Evolutionary conservation across 2,888 invertebrate genomes (phyloP), one percentile per base, ranked within the genome.

Genomic region (Synanthedon formicaeformis): DNA sequence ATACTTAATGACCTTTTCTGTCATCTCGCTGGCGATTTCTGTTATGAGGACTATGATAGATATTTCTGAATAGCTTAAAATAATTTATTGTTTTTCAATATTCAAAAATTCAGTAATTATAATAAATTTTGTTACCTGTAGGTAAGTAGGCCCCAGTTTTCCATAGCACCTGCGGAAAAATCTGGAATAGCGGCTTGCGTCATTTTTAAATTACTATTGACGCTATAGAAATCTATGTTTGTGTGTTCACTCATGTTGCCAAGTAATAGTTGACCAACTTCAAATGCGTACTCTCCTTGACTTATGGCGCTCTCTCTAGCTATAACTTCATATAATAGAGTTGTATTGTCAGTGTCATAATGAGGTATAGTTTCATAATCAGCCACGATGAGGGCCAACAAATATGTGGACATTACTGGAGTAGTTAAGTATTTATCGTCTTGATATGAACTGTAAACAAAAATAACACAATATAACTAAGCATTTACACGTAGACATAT

Each of bases 141-240:
- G 0, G 94, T 94, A 5, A 94, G 89, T 48, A 95, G 77, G 5
- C 94, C 95, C 94, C 94, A 95, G 71, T 95, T 95, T 71, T 94
- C 94, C 94, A 95, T 94, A 56, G 94, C 94, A 53, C 93, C 93
- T 61, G 92, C 91, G 34, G 90, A 83, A 70, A 94, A 94, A 69
- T 94, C 93, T 3, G 94, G 93, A 57, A 95, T 90, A 1, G 94
- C 92, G 8, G 94, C 92, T 61, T 94, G 91, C 58, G 95, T 94
- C 69, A 92, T 88, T 61, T 88, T 88, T 4, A 87, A 56, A 40
- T 79, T 63, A 0, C 59, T 23, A n/a, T 88, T 79, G 64, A 91
- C 89, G 2, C 71, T 60, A 51, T 88, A 73, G 58, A 85, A 89
- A 10, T 79, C 56, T 49, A 86, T 60, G 2, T 55, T 89, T 61